phyloP scores from a whole-genome alignment of 2,113 vertebrate genomes.

The Camarhynchus parvulus region DNA sequence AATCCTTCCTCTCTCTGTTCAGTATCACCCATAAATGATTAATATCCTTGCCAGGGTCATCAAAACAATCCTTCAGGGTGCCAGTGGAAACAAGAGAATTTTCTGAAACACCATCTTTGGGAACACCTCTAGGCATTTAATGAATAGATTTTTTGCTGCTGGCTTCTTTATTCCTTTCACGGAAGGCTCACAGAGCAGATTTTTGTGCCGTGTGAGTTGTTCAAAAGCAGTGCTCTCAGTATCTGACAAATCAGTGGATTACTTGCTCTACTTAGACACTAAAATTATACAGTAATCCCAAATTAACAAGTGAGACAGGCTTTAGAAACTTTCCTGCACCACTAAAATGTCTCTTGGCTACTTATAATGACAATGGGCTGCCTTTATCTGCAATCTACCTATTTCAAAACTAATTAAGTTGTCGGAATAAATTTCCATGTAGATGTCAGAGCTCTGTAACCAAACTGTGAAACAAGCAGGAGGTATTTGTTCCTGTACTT shows the following conservation, averaged over 20 bases:
- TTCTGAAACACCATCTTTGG: not conserved
- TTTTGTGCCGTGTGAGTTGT: not conserved
- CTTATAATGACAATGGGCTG: not conserved
- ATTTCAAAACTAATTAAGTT: not conserved
- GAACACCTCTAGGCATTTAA: not conserved
- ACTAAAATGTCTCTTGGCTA: not conserved
- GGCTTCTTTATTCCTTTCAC: not conserved
- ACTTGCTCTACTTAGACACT: not conserved
- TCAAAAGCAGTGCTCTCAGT: not conserved
- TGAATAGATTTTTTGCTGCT: not conserved
- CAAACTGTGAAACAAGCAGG: not conserved
- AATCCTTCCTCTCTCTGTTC: not conserved
- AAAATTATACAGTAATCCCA: not conserved
- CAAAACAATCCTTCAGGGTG: not conserved
- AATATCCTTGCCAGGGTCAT: not conserved
- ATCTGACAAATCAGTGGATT: not conserved
- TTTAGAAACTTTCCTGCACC: not conserved
- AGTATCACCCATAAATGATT: not conserved
- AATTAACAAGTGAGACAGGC: not conserved
- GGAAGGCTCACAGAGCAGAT: not conserved
- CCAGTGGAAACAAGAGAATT: not conserved
- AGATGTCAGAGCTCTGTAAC: not conserved
- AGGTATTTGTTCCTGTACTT: not conserved
- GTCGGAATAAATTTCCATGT: not conserved
- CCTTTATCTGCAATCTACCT: not conserved